A percentile compares a stretch with the other conserved stretches of the same genome.
Conservation (phyloP, 1,140 invertebrate genomes). For the Euwallacea similis region DNA sequence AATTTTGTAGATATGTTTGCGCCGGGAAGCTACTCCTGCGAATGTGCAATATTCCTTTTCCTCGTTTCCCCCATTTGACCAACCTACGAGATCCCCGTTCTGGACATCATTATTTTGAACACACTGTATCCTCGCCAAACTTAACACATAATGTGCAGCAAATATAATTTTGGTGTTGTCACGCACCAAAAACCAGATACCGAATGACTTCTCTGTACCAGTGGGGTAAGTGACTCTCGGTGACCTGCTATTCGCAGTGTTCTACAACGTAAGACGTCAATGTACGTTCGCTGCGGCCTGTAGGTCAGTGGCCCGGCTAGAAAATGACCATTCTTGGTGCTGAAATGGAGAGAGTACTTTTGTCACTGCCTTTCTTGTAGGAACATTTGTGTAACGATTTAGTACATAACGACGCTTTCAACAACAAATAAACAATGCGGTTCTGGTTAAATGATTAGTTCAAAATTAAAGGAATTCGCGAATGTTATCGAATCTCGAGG, state of each 20-base stretch:
- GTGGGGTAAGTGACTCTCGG: slow-evolving; percentile 38
- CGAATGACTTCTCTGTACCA: slow-evolving; percentile 35
- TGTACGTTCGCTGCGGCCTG: slow-evolving; percentile 33
- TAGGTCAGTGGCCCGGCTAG: slow-evolving; percentile 32
- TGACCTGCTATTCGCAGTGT: slow-evolving; percentile 35
- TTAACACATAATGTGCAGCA: too few species aligned
- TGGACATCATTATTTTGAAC: too few species aligned
- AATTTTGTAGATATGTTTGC: too few species aligned
- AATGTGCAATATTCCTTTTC: too few species aligned
- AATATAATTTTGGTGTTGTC: not conserved
- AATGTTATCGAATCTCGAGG: not conserved
- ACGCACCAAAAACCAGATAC: slow-evolving; percentile 12
- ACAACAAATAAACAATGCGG: too few species aligned
- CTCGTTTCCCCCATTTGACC: too few species aligned
- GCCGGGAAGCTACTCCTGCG: too few species aligned
- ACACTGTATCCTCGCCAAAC: too few species aligned
- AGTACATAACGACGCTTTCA: too few species aligned
- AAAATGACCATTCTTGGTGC: slow-evolving; percentile 8
- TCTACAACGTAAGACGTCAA: slow-evolving; percentile 21
- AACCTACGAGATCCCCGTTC: too few species aligned
- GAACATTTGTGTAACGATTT: too few species aligned
- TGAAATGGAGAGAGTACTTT: slow-evolving; percentile 19
- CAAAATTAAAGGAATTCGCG: not conserved
- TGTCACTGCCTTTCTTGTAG: not conserved
- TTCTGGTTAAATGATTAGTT: too few species aligned